These are phyloP conservation scores for Struthio camelus DNA, from an alignment of 2,113 vertebrate genomes.

Conservation along the genomic window DNA sequence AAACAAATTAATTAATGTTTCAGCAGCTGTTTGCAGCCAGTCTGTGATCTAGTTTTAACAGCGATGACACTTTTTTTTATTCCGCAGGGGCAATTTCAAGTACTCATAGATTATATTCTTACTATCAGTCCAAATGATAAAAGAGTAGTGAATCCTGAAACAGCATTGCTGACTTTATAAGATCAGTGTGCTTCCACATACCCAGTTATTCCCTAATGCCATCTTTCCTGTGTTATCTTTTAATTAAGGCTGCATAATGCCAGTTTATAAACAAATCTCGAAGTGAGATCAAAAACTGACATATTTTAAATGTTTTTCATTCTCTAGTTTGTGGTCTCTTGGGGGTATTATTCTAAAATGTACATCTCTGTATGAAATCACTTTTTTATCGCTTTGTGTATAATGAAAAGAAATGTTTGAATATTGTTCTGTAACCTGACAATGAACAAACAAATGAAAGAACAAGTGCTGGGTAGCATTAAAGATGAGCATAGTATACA, in stretches of 20 bases:
- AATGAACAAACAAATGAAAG: slow-evolving; percentile 75
- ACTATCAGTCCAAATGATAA: slow-evolving; percentile 74
- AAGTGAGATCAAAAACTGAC: slow-evolving; percentile 78
- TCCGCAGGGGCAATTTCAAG: slow-evolving; percentile 74
- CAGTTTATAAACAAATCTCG: slow-evolving; percentile 77
- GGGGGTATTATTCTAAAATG: slow-evolving; percentile 67
- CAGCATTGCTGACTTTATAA: slow-evolving; percentile 69
- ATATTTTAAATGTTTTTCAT: slow-evolving; percentile 72
- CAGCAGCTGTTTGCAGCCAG: slow-evolving; percentile 82
- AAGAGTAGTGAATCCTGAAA: slow-evolving; percentile 69
- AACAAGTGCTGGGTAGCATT: slow-evolving; percentile 52
- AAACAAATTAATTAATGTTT: slow-evolving; percentile 86
- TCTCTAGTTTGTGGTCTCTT: slow-evolving; percentile 71
- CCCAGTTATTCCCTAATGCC: slow-evolving; percentile 48
- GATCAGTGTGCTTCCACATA: slow-evolving; percentile 54
- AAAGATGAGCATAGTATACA: neutral
- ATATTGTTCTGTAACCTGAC: slow-evolving; percentile 76
- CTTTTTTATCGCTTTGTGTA: slow-evolving; percentile 55
- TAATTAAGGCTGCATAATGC: slow-evolving; percentile 78
- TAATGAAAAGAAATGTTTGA: slow-evolving; percentile 75
- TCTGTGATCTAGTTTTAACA: slow-evolving; percentile 78
- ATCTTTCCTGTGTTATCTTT: slow-evolving; percentile 72
- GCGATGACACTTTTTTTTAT: slow-evolving; percentile 78
- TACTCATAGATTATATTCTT: slow-evolving; percentile 71
- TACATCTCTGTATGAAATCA: slow-evolving; percentile 70